Base-by-base conservation (phyloP, 2,113 vertebrate genomes). In the Forbesichthys agassizii region DNA sequence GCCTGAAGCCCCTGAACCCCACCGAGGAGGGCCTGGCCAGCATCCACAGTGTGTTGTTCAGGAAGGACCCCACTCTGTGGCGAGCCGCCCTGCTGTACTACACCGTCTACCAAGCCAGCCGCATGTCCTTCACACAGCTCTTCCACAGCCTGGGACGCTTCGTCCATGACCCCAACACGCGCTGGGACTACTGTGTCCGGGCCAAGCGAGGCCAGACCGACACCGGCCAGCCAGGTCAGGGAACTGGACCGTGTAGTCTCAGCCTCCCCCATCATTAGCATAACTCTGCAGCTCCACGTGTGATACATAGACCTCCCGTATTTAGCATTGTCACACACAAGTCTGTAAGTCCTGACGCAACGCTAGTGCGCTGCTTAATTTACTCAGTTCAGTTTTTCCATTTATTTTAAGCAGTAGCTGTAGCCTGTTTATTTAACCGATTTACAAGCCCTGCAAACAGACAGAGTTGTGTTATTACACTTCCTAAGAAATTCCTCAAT, bases 111-210 rank as follows among this genome's bases (percentile, higher is more conserved):
- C 94, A 92, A 74, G 96, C 97, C 46, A 94, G 95, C 79, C 93
- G 79, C 6, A 92, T 95, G 94, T 96, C 96, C 76, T 98, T 98
- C 74, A 82, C 89, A 0, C 90, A 95, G 71, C 95, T 98, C 59
- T 98, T 98, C 85, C 89, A 83, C 64, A 87, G 93, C 0, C 90
- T 98, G 52, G 94, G 94, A 2, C 92, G 71, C 54, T 98, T 98
- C 64, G 92, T 98, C 55, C 93, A 92, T 70, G 95, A 98, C 73
- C 95, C 96, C 69, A 93, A 86, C 42, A 98, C 97, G 0, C 91
- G 97, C 72, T 98, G 96, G 97, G 95, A 97, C 84, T 98, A 98
- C 81, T 98, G 97, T 0, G 95, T 98, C 3, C 91, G 97, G 59
- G 96, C 97, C 85, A 98, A 98, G 90, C 93, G 96, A n/a, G 96